phyloP scores from a whole-genome alignment of 2,888 invertebrate species.

The Protonemura montana region DNA sequence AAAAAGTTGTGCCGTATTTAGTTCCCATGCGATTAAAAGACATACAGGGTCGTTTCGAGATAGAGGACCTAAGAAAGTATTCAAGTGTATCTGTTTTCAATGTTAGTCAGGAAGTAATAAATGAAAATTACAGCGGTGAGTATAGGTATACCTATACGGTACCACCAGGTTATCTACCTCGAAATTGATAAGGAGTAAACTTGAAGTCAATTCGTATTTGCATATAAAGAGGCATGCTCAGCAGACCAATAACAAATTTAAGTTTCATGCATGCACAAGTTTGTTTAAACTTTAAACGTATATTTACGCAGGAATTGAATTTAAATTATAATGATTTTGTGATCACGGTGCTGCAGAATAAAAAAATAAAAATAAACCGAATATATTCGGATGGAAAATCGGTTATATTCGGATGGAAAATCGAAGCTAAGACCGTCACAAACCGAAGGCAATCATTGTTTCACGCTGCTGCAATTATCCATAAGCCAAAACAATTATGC shows the following conservation, averaged over 20 bases:
- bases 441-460: too few species aligned
- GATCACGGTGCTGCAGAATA: too few species aligned
- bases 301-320: neutral
- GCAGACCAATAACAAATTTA: neutral
- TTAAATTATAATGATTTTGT: too few species aligned
- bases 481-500: too few species aligned
- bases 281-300: neutral
- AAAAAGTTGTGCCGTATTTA: neutral
- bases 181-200: neutral
- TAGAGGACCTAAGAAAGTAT: neutral
- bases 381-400: too few species aligned
- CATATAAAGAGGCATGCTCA: neutral
- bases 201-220: neutral
- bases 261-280: neutral
- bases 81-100: neutral
- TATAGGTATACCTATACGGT: neutral
- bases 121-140: neutral
- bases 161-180: neutral
- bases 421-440: too few species aligned
- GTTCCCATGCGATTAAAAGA: neutral
- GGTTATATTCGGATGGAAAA: too few species aligned
- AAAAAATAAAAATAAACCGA: too few species aligned
- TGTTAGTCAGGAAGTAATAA: neutral
- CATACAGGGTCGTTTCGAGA: neutral
- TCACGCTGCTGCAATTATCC: too few species aligned